phyloP scores from a whole-genome alignment of 2,797 vertebrate species.

The Cacajao melanocephalus region DNA sequence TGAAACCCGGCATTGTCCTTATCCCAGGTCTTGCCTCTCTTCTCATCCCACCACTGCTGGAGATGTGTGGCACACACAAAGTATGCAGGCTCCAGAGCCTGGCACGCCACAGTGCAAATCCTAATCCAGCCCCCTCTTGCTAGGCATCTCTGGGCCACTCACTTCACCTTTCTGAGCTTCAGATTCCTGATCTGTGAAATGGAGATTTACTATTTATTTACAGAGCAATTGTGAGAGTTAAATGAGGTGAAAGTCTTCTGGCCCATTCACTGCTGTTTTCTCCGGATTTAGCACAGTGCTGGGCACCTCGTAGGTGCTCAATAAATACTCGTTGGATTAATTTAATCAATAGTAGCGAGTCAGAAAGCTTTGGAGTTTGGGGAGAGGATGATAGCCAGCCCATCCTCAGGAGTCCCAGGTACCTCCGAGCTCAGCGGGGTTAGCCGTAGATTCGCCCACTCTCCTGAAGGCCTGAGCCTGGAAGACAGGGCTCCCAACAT shows the following conservation, averaged over 20 bases:
- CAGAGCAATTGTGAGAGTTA: not conserved
- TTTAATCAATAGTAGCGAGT: not conserved
- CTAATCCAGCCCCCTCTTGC: not conserved
- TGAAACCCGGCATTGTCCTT: not conserved
- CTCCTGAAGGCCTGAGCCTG: not conserved
- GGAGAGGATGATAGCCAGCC: not conserved
- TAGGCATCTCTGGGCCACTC: not conserved
- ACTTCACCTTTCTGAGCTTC: not conserved
- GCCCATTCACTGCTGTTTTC: not conserved
- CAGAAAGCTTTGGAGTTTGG: not conserved
- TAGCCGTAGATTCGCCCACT: not conserved
- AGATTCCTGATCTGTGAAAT: not conserved
- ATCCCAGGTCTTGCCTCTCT: not conserved
- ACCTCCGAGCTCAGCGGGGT: not conserved
- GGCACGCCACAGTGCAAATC: not conserved
- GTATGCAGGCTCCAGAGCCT: not conserved
- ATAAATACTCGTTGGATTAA: not conserved
- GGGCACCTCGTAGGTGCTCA: not conserved
- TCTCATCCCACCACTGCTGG: not conserved
- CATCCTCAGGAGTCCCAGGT: not conserved
- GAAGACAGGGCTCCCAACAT: not conserved
- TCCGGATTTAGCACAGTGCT: not conserved
- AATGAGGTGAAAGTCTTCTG: not conserved
- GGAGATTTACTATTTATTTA: not conserved
- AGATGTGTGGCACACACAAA: not conserved